Conservation (phyloP, 2,888 invertebrate species). For the Muschampia plurimacula region DNA sequence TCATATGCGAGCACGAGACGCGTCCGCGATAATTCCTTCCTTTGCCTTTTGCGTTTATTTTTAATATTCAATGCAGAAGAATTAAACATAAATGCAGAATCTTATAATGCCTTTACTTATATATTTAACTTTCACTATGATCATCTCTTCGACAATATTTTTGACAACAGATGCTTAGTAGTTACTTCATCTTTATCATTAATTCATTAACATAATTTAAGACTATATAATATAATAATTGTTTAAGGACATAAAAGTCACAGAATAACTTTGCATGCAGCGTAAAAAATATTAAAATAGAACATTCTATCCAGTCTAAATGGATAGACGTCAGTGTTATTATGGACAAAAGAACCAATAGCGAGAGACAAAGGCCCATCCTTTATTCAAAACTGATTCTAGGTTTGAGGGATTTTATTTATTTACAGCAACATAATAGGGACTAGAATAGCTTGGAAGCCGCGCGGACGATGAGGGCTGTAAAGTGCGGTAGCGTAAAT, state of each 20-base stretch:
- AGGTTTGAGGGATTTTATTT: constrained; percentile 44
- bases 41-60: constrained; percentile 7
- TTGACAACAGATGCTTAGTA: background rate
- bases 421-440: constrained; percentile 46
- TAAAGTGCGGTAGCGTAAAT: constrained; percentile 60
- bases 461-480: constrained; percentile 56
- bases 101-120: too few species aligned
- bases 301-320: constrained; percentile 42
- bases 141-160: background rate
- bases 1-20: constrained; percentile 39
- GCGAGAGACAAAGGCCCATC: constrained; percentile 51
- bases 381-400: constrained; percentile 49
- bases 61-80: background rate
- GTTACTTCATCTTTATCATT: too few species aligned
- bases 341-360: constrained; percentile 54
- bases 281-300: constrained; percentile 37
- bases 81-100: too few species aligned
- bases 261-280: background rate
- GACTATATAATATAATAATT: background rate
- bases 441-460: constrained; percentile 46
- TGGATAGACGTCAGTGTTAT: constrained; percentile 48
- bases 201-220: too few species aligned
- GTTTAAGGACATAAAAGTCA: background rate
- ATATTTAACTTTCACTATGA: background rate
- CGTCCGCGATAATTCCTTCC: constrained; percentile 34